phyloP scores from a whole-genome alignment of 2,113 vertebrate genomes.

The Thalassoma bifasciatum region DNA sequence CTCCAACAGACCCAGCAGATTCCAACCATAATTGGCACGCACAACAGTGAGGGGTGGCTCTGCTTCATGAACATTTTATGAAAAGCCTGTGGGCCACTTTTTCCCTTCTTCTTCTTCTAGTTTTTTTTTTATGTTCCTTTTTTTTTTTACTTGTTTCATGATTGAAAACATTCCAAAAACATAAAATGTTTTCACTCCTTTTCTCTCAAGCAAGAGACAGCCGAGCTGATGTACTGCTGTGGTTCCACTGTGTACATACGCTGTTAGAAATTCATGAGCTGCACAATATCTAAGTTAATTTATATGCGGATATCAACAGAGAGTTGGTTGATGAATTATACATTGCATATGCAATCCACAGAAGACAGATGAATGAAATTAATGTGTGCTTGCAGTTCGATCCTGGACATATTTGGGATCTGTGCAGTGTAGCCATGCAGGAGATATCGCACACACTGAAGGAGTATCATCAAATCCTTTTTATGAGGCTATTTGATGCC shows the following conservation, averaged over 20 bases:
- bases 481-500: slow-evolving; percentile 44
- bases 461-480: slow-evolving; percentile 41
- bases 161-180: slow-evolving; percentile 39
- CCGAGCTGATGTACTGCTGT: slow-evolving; percentile 46
- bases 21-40: slow-evolving; percentile 41
- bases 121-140: slow-evolving; percentile 1
- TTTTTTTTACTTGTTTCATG: slow-evolving; percentile 36
- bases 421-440: slow-evolving; percentile 17
- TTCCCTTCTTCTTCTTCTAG: slow-evolving; percentile 19
- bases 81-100: slow-evolving; percentile 20
- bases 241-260: slow-evolving; percentile 55
- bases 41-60: slow-evolving; percentile 24
- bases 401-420: slow-evolving; percentile 41
- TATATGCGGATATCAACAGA: slow-evolving; percentile 74
- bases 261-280: slow-evolving; percentile 72
- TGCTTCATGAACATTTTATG: slow-evolving; percentile 23
- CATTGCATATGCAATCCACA: slow-evolving; percentile 69
- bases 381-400: slow-evolving; percentile 59
- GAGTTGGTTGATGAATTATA: slow-evolving; percentile 77
- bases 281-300: slow-evolving; percentile 73
- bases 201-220: slow-evolving; percentile 35
- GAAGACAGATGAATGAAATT: slow-evolving; percentile 74
- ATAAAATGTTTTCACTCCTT: slow-evolving; percentile 39
- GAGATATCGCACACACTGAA: slow-evolving; percentile 49
- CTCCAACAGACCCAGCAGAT: slow-evolving; percentile 35